phyloP scores from a whole-genome alignment of 2,888 invertebrate genomes.

The Lepetodrilus schrolli region DNA sequence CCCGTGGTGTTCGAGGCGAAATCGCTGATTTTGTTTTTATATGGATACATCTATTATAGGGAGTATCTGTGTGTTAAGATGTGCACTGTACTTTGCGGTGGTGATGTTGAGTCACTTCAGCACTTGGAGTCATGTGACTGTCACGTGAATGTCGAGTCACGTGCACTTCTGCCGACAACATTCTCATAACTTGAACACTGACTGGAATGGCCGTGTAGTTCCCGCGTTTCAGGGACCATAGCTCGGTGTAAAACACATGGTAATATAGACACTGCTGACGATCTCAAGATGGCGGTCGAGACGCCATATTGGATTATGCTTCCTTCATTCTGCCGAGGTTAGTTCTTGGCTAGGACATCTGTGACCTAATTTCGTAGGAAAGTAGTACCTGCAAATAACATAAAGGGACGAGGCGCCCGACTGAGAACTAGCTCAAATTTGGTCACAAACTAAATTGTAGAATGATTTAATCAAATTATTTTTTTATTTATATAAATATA shows the following conservation, averaged over 20 bases:
- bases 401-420: background rate
- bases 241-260: slow-evolving; percentile 18
- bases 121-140: too few relatives aligned
- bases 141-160: too few relatives aligned
- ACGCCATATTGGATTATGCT: background rate
- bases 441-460: slow-evolving; percentile 20
- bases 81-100: too few relatives aligned
- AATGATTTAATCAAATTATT: slow-evolving; percentile 24
- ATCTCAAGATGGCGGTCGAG: slow-evolving; percentile 20
- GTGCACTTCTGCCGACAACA: too few relatives aligned
- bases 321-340: slow-evolving; percentile 19
- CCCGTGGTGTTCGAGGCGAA: too few relatives aligned
- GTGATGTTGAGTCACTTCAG: too few relatives aligned
- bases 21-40: too few relatives aligned
- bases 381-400: slow-evolving; percentile 9
- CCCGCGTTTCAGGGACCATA: slow-evolving; percentile 21
- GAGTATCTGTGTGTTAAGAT: too few relatives aligned
- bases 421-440: slow-evolving; percentile 10
- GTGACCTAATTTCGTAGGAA: slow-evolving; percentile 9
- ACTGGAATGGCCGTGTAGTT: too few relatives aligned
- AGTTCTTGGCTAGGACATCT: slow-evolving; percentile 4
- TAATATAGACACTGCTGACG: slow-evolving; percentile 12
- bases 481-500: slow-evolving; percentile 20
- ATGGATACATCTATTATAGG: too few relatives aligned
- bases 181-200: too few relatives aligned